These are phyloP conservation scores for Cantharis rufa DNA, from an alignment of 2,888 invertebrate species.

Conservation along the genomic window DNA sequence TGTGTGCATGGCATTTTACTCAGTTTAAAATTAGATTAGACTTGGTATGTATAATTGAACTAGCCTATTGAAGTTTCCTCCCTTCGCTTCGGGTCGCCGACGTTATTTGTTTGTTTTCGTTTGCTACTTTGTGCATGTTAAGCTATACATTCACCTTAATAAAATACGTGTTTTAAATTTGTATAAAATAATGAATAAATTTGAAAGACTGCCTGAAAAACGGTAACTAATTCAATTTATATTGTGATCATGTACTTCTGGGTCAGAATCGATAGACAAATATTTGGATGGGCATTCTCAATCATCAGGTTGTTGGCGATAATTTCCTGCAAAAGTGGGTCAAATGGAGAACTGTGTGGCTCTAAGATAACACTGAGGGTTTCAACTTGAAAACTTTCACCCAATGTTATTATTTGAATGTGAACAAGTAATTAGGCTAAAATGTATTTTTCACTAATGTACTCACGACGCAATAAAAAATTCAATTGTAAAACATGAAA, in stretches of 20 bases:
- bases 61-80: constrained; percentile 27
- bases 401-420: not conserved
- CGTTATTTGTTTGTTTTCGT: constrained; percentile 24
- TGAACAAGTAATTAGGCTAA: not conserved
- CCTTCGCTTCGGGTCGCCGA: constrained; percentile 23
- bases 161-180: not conserved
- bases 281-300: not conserved
- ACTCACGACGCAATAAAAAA: too few relatives aligned
- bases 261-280: not conserved
- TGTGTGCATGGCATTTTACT: constrained; percentile 18
- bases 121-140: constrained; percentile 17
- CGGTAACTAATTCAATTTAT: not conserved
- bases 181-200: not conserved
- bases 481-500: too few relatives aligned
- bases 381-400: not conserved
- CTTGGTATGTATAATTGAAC: constrained; percentile 29
- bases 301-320: not conserved
- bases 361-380: not conserved
- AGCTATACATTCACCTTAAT: constrained; percentile 19
- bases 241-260: not conserved
- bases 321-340: not conserved
- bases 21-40: constrained; percentile 31
- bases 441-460: not conserved
- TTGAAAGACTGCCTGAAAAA: not conserved
- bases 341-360: not conserved